These are phyloP conservation scores for Lepidurus couesii DNA, from an alignment of 1,140 invertebrate species.

Conservation along the genomic window DNA sequence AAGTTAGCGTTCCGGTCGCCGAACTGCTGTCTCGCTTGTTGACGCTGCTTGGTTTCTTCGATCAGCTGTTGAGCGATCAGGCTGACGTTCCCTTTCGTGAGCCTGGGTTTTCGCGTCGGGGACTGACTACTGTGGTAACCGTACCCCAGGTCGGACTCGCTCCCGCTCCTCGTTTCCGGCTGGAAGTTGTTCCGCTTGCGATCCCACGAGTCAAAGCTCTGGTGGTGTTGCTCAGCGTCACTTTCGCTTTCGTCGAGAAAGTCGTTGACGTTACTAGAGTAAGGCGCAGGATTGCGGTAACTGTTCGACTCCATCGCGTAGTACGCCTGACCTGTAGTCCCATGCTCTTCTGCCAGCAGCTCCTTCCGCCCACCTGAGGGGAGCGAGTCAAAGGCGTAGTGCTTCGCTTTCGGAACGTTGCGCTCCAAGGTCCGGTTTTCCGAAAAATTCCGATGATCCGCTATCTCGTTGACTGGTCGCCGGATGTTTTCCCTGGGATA, in stretches of 20 bases:
- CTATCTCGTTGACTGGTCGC: neutral
- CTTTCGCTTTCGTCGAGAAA: neutral
- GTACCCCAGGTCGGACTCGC: neutral
- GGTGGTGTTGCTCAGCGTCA: neutral
- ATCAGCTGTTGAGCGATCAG: conserved; percentile 58
- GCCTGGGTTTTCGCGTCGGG: conserved; percentile 55
- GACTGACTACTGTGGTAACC: neutral
- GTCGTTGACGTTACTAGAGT: neutral
- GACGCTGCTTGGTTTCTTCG: conserved; percentile 44
- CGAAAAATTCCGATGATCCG: neutral
- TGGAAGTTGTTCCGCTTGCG: neutral
- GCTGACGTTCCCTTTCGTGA: conserved; percentile 59
- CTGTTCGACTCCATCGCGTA: neutral
- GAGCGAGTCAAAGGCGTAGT: neutral
- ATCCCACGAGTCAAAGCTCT: neutral
- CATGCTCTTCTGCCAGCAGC: neutral
- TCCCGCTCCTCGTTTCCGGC: neutral
- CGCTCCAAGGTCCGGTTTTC: neutral
- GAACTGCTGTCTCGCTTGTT: conserved; percentile 34
- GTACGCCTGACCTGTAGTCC: neutral
- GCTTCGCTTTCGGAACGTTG: neutral
- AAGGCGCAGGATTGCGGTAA: neutral
- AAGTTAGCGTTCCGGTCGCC: conserved; percentile 44
- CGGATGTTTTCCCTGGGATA: neutral
- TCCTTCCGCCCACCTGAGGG: neutral